Base-by-base conservation (phyloP, 92 coral and sea anemone species). In the Bergia sp. region DNA sequence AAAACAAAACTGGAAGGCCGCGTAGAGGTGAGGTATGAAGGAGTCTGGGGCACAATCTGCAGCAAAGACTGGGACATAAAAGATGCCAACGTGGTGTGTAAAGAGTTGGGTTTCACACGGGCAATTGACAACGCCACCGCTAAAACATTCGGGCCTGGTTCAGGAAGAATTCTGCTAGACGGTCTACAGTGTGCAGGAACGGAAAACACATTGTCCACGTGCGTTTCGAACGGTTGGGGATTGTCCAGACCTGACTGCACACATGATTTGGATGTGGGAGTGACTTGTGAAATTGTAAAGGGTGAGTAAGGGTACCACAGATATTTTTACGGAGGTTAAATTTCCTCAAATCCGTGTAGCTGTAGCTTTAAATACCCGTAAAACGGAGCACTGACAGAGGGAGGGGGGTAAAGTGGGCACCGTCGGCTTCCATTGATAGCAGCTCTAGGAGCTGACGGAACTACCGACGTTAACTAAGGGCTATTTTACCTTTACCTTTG, bases 1-100 rank as follows among this genome's bases (percentile, higher is more conserved):
- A 84, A 53, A 45, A 84, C 87, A 71, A 84, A 84, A 40, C 4
- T 69, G 79, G 87, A 84, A 84, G 87, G 87, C 74, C 75, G 87
- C 44, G 79, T 84, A 0, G 87, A 84, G 66, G 65, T 84, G 23
- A 44, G 0, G 61, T 84, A 84, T 16, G 87, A 69, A 36, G 87
- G 87, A 37, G 87, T 69, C 13, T 84, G 87, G 87, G 87, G 87
- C 37, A 84, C 87, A 71, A 84, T 84, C 74, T 84, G 87, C 79
- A 84, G 79, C 43, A 84, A 71, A 10, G 79, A 71, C 65, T 84
- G 87, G 87, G 87, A 84, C 43, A 47, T 84, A 36, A 7, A 15
- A 29, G 87, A 84, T 5, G 87, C 87, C 4, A 69, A 84, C 23
- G 87, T 84, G 29, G 39, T 84, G 74, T 84, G 87, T 11, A 71